These are phyloP conservation scores for Alethe diademata DNA, from an alignment of 2,113 vertebrate genomes.

Conservation along the genomic window DNA sequence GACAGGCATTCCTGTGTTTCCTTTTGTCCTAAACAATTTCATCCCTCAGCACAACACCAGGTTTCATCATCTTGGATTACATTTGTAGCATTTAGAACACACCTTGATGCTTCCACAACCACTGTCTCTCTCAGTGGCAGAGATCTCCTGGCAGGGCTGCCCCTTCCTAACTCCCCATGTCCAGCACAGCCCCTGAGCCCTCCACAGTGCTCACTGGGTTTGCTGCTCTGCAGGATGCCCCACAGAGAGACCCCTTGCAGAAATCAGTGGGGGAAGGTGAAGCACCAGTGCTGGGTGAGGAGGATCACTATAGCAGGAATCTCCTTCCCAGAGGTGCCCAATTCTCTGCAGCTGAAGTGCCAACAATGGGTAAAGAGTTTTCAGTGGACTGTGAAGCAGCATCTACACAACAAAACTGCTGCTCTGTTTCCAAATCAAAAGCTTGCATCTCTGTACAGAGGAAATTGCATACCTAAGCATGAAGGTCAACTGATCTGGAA, in stretches of 20 bases:
- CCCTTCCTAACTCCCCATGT: background rate
- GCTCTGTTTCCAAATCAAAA: background rate
- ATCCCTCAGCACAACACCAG: background rate
- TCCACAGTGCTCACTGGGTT: accelerated
- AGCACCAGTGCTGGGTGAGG: background rate
- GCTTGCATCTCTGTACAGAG: background rate
- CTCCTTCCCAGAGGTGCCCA: background rate
- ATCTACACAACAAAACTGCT: background rate
- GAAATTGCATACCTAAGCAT: background rate
- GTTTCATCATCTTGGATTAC: background rate
- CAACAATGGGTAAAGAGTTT: background rate
- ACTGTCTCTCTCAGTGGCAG: accelerated
- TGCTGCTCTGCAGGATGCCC: accelerated
- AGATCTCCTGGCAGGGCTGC: accelerated
- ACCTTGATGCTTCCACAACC: background rate
- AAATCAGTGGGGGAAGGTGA: accelerated
- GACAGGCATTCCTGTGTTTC: background rate
- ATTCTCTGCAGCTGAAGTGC: background rate
- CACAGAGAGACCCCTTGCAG: background rate
- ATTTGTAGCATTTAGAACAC: accelerated
- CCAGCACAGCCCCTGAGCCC: background rate
- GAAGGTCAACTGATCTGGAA: constrained; percentile 17
- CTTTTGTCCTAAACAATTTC: background rate
- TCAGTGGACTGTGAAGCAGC: background rate
- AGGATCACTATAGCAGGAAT: background rate